These are phyloP conservation scores for Stigmatopora nigra DNA, from an alignment of 2,113 vertebrate species.

Conservation along the genomic window DNA sequence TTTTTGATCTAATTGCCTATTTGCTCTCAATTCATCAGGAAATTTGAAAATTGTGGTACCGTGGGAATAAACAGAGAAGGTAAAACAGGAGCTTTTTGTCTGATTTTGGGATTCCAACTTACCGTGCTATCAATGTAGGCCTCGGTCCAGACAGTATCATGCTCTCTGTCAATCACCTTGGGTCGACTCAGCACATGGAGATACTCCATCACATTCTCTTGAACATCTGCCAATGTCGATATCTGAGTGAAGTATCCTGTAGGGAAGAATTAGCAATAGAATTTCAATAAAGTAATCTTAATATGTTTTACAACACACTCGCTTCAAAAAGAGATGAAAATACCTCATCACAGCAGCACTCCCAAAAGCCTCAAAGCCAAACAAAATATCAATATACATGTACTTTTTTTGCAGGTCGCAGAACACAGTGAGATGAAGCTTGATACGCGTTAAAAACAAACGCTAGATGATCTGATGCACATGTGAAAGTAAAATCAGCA, in stretches of 20 bases:
- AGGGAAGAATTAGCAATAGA: constrained; percentile 6
- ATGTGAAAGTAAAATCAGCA: constrained; percentile 36
- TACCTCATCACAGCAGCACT: no score
- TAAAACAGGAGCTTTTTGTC: no score
- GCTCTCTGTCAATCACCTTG: constrained; percentile 96
- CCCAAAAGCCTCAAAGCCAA: no score
- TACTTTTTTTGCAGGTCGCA: constrained; percentile 8
- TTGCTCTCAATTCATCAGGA: no score
- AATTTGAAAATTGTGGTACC: no score
- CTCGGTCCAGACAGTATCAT: constrained; percentile 95
- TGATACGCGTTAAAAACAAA: constrained; percentile 12
- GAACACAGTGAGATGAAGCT: constrained; percentile 28
- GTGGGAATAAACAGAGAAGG: no score
- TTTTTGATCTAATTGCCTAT: no score
- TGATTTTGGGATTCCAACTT: constrained; percentile 61
- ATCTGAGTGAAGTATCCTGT: constrained; percentile 97
- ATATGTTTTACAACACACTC: not conserved
- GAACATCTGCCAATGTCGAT: constrained; percentile 93
- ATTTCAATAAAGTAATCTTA: not conserved
- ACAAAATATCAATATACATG: constrained; percentile 5
- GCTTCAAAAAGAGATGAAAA: not conserved
- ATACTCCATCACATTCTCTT: constrained; percentile 99
- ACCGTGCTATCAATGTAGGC: constrained; percentile 97
- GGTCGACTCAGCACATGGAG: constrained; percentile 95
- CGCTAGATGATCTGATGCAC: constrained; percentile 13